Conservation (phyloP, 2,113 vertebrate genomes). For the Amblyopsis rosae region DNA sequence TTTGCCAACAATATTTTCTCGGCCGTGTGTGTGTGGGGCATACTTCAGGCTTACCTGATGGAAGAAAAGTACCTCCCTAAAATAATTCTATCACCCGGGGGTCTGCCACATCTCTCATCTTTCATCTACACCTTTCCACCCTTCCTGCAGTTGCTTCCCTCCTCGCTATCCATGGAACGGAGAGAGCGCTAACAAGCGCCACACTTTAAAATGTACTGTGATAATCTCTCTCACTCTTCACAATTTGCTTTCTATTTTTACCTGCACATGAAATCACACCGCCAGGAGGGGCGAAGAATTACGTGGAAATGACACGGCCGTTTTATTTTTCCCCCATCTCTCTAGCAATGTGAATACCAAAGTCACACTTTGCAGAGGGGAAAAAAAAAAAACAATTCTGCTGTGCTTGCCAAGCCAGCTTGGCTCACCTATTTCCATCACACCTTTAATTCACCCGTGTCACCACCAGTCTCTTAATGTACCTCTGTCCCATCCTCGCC, state of each 20-base stretch:
- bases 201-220: constrained; percentile 21
- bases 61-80: background rate
- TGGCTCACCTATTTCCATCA: background rate
- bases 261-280: too few relatives aligned
- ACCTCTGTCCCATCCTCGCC: background rate
- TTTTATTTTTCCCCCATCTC: too few relatives aligned
- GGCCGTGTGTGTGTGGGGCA: too few relatives aligned
- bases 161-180: background rate
- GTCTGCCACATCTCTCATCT: background rate
- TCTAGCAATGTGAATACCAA: too few relatives aligned
- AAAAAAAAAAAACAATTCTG: too few relatives aligned
- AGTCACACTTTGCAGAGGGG: too few relatives aligned
- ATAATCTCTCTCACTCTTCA: constrained; percentile 1
- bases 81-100: background rate
- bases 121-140: background rate
- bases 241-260: background rate
- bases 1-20: too few relatives aligned
- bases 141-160: background rate
- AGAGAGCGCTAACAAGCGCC: constrained; percentile 55
- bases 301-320: too few relatives aligned
- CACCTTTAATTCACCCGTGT: background rate
- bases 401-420: background rate
- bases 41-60: background rate
- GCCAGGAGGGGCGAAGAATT: too few relatives aligned
- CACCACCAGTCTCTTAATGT: background rate